Base-by-base conservation (phyloP, 2,113 vertebrate species). In the Aix galericulata region DNA sequence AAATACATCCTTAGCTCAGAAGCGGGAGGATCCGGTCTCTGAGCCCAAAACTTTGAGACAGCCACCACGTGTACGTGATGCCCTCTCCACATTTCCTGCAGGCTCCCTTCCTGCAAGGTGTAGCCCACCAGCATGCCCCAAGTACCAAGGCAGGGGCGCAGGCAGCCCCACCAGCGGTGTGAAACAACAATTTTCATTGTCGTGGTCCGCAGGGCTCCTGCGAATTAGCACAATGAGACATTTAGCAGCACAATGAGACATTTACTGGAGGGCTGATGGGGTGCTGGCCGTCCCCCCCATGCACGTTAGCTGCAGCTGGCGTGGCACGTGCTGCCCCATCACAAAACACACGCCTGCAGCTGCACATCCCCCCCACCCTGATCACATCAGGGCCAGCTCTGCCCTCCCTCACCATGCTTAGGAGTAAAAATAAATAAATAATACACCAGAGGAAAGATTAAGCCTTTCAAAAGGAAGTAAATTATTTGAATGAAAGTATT, bases 221-320 rank as follows among this genome's bases (percentile, higher is more conserved):
- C 10, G 46, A 91, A 34, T 48, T 1, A 56, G 34, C 80, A 95
- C 94, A 95, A 82, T 89, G 91, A 56, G 83, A 84, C 86, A 88
- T 93, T 93, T 63, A 88, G 25, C 83, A 86, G 80, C 73, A 95
- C 91, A 96, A 93, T 72, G 83, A 1, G 3, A 91, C 80, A 55
- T 91, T 94, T 71, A 75, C 64, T 68, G 89, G n/a, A 42, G 77
- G 91, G 68, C 80, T 26, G 2, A 1, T 48, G 78, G 92, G 48
- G 82, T 52, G 83, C 27, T 67, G 27, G 55, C 27, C 0, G 3
- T 86, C 5, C 50, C 74, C 22, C 66, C 38, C 34, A 2, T 0
- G n/a, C 83, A 46, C 29, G 66, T 72, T 91, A 20, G 69, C 91
- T 64, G 86, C 96, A 94, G 95, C 94, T 95, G 94, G 91, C 56